phyloP scores from a whole-genome alignment of 2,888 invertebrate species.

The Acronicta leporina region DNA sequence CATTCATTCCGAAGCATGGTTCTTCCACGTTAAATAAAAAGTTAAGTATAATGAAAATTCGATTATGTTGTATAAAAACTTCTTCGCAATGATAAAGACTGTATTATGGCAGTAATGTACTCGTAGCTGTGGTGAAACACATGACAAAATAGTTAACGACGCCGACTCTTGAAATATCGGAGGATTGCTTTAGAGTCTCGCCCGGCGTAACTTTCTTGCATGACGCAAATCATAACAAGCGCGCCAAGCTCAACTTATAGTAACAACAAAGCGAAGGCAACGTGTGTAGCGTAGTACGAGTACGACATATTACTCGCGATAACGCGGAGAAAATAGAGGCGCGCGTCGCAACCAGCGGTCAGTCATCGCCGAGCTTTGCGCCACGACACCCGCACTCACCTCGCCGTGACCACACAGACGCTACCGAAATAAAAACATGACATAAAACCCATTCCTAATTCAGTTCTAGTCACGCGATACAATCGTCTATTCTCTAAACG shows the following conservation, averaged over 20 bases:
- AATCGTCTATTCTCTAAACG: constrained; percentile 15
- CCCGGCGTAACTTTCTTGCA: constrained; percentile 29
- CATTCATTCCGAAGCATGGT: too few relatives aligned
- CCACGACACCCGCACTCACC: constrained; percentile 50
- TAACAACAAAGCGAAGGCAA: constrained; percentile 29
- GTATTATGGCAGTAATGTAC: constrained; percentile 3
- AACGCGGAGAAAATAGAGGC: constrained; percentile 41
- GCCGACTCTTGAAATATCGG: constrained; percentile 8
- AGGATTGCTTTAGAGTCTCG: constrained; percentile 18
- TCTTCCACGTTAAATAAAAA: too few relatives aligned
- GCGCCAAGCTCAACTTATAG: constrained; percentile 28
- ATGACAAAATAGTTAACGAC: constrained; percentile 28
- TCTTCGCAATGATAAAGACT: neutral
- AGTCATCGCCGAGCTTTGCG: constrained; percentile 56
- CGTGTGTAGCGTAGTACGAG: constrained; percentile 10
- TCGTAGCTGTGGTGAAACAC: constrained; percentile 28
- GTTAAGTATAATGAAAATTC: too few relatives aligned
- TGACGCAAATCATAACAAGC: constrained; percentile 46
- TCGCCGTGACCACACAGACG: constrained; percentile 15
- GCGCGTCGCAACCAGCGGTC: constrained; percentile 37
- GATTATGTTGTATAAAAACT: neutral
- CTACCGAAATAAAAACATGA: constrained; percentile 56
- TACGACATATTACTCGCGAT: constrained; percentile 9
- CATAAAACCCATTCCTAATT: constrained; percentile 50
- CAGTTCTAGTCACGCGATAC: constrained; percentile 37